Percentiles rank a stretch among this genome's conserved stretches.
Evolutionary conservation across 2,797 vertebrate genomes (phyloP).

Genomic region (Molossus molossus): DNA sequence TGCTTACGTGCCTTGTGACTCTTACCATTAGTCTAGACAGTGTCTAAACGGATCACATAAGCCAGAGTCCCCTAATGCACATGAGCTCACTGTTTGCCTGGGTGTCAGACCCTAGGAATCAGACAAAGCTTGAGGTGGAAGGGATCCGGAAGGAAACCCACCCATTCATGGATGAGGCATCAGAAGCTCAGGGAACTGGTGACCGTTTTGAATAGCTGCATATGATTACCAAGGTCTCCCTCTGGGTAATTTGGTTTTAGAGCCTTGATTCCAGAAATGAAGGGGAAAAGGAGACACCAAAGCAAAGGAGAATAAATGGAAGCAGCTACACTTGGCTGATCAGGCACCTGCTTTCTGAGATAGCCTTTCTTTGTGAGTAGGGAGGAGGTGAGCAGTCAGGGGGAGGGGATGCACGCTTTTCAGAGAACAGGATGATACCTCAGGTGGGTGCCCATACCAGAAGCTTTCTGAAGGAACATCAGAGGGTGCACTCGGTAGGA

Average conservation of each 20-base stretch:
- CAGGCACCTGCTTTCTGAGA: background rate
- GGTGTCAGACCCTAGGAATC: background rate
- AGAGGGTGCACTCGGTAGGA: background rate
- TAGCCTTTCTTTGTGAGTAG: background rate
- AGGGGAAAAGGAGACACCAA: background rate
- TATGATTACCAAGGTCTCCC: background rate
- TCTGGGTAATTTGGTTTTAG: background rate
- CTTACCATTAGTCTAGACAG: background rate
- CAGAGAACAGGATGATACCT: background rate
- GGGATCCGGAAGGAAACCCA: background rate
- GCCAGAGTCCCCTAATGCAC: background rate
- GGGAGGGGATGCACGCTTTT: background rate
- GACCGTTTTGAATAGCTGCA: background rate
- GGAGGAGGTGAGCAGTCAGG: background rate
- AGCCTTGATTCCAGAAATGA: background rate
- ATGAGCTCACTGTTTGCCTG: background rate
- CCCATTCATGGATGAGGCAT: slow-evolving; percentile 34
- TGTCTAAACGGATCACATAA: background rate
- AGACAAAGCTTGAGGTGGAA: background rate
- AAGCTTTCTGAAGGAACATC: background rate
- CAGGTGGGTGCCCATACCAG: too few species aligned
- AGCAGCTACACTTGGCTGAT: background rate
- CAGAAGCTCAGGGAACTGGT: background rate
- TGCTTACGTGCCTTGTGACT: background rate
- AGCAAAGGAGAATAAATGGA: background rate